Base-by-base conservation (phyloP, 2,888 invertebrate species). In the Diaprepes abbreviatus region DNA sequence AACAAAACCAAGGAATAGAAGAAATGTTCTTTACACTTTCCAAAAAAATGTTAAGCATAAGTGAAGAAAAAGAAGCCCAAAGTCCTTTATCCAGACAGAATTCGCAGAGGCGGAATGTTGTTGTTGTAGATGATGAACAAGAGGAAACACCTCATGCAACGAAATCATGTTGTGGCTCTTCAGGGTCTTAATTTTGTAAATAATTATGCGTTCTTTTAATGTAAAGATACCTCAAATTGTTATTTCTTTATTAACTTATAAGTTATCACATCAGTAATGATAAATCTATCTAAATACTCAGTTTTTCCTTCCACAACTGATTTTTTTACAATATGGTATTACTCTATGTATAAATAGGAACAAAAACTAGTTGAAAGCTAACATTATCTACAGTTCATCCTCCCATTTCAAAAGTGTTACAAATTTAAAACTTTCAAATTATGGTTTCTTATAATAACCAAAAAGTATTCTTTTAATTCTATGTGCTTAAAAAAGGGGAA, bases 1-100 rank as follows among this genome's bases (percentile, higher is more conserved):
- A 98, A 85, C 84, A 91, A 68, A 96, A 96, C 83, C 90, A 92
- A 83, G 96, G 96, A 28, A 93, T 97, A 3, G 95, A 96, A 81
- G 96, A 97, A 71, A 87, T 97, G 80, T 97, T 97, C 83, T 83
- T 96, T 52, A 91, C 93, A 74, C 85, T 98, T 68, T 93, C 94
- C 35, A 89, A 89, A 79, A 89, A 91, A 77, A 93, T 95, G 92
- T 88, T 94, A 63, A 80, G 83, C 62, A 79, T 78, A 68, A 78
- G 77, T 31, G 79, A 79, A 45, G 80, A 82, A 68, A 81, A 82
- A 70, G 81, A 81, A 66, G 59, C 60, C 4, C 77, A 80, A 62
- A 79, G 75, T 36, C 75, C 78, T 1, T 70, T 82, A 33, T 78
- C 79, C 9, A 73, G 83, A 58, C 81, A 80, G 55, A 82, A 81